Evolutionary conservation across 2,888 invertebrate genomes (phyloP), one percentile per base, ranked within the genome.

Genomic region (Pemphredon lugubris): DNA sequence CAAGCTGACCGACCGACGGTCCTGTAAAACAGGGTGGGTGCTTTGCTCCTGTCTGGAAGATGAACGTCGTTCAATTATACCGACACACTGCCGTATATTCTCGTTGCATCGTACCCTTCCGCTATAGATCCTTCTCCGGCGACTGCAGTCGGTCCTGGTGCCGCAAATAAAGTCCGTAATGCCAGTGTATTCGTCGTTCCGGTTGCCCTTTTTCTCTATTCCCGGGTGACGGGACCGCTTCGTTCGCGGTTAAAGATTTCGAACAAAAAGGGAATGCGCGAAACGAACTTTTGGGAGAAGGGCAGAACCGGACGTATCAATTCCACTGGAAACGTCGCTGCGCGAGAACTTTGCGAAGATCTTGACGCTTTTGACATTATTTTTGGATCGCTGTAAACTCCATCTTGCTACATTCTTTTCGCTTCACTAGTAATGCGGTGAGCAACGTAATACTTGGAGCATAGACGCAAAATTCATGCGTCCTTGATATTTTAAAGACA

Each of bases 61-160:
- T 68, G 76, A 66, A 73, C 79, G 75, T 66, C 55, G 70, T 81
- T 79, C 79, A 75, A 81, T 75, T 77, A 73, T 55, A 59, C 66
- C 53, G 47, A 55, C 60, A 26, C 37, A 37, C 26, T 11, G 37
- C 30, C 26, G 61, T 50, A 54, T 57, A 37, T 21, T 9, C 11
- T 11, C n/a, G 13, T 37, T 30, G 30, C 48, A 3, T 37, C 39
- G 21, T 20, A 13, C 11, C 14, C 5, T 16, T 4, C 34, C 18
- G 23, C 11, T 18, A 9, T 7, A 6, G 5, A 30, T 23, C 7
- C n/a, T 32, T 26, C 32, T 47, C 60, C 60, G 23, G 32, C 20
- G 50, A 20, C 18, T 51, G 20, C 37, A 51, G 34, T 20, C 50
- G 54, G 48, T 44, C 26, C 48, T 40, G 16, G 20, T 21, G 14